Conservation (phyloP, 1,140 invertebrate genomes). For the Acromyrmex charruanus region DNA sequence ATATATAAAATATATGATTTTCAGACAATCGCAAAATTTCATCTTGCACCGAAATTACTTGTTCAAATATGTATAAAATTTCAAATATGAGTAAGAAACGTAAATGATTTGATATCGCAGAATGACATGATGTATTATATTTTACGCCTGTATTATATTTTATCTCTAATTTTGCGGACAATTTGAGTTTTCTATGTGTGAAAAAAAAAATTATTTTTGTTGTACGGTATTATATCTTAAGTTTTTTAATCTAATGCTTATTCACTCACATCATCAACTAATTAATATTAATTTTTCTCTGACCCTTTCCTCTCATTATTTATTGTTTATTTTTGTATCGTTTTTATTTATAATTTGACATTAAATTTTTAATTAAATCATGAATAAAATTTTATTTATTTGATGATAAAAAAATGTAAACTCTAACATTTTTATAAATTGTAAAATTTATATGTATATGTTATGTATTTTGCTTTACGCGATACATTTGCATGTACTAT, state of each 20-base stretch:
- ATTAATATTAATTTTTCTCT: constrained; percentile 76
- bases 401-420: constrained; percentile 18
- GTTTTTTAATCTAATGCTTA: constrained; percentile 51
- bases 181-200: no score
- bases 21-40: no score
- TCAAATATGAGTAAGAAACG: no score
- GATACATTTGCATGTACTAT: not conserved
- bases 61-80: no score
- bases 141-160: no score
- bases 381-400: constrained; percentile 39
- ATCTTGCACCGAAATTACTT: no score
- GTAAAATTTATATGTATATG: not conserved
- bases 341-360: constrained; percentile 53
- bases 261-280: constrained; percentile 72
- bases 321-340: constrained; percentile 64
- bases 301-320: constrained; percentile 72
- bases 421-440: not conserved
- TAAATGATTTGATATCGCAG: no score
- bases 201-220: no score
- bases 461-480: constrained; percentile 32
- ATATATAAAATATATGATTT: no score
- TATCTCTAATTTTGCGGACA: no score
- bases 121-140: no score
- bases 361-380: constrained; percentile 39
- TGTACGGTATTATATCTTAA: constrained; percentile 21